Evolutionary conservation across 2,113 vertebrate species (phyloP).

Genomic region (Rhadina sibilatrix): DNA sequence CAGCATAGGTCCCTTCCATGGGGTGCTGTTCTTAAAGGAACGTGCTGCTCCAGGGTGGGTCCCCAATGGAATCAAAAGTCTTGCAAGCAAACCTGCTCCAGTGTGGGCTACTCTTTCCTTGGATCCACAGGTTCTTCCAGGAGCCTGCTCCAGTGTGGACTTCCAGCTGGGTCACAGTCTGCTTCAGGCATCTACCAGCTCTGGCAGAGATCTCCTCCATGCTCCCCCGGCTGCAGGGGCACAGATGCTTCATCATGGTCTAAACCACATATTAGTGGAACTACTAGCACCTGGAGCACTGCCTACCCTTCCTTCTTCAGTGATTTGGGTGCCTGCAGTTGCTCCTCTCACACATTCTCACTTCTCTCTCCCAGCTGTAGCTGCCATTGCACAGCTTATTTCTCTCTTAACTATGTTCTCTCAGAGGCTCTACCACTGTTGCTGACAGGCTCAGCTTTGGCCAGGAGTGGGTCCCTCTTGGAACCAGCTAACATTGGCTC

Average conservation of each 20-base stretch:
- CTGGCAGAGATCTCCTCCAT: not conserved
- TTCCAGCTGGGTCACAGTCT: not conserved
- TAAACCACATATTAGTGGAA: not conserved
- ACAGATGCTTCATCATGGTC: not conserved
- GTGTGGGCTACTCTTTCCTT: not conserved
- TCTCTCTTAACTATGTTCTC: not conserved
- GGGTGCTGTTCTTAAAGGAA: not conserved
- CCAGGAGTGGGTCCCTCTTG: not conserved
- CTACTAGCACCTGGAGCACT: not conserved
- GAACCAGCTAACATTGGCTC: not conserved
- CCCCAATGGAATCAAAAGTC: not conserved
- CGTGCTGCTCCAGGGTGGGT: not conserved
- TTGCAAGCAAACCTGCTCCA: not conserved
- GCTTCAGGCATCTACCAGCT: not conserved
- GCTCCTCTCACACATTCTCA: not conserved
- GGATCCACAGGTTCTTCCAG: not conserved
- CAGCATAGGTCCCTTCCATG: not conserved
- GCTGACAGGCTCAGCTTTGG: not conserved
- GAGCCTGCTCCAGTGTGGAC: not conserved
- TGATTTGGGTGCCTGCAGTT: not conserved
- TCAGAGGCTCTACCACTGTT: not conserved
- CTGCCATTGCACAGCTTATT: not conserved
- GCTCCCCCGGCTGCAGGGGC: not conserved
- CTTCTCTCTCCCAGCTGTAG: not conserved
- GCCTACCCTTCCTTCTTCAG: not conserved